phyloP scores from a whole-genome alignment of 2,888 invertebrate genomes.

The Scrobipalpa atriplicella region DNA sequence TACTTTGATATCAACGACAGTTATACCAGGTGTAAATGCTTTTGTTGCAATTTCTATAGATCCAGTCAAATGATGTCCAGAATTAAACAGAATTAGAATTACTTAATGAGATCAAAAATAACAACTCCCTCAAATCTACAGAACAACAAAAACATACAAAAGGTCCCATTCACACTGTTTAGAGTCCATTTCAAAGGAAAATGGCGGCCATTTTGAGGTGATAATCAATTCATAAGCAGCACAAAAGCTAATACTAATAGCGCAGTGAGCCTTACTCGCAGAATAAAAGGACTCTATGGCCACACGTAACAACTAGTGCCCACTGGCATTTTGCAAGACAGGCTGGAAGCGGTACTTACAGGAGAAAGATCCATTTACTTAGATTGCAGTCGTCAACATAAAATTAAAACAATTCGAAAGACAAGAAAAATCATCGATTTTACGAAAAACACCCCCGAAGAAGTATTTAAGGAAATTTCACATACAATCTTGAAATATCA shows the following conservation, averaged over 20 bases:
- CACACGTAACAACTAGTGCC: slow-evolving; percentile 49
- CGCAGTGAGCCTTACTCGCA: slow-evolving; percentile 57
- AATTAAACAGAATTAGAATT: neutral
- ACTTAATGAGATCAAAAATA: neutral
- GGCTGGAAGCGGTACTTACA: too few relatives aligned
- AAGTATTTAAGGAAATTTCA: too few relatives aligned
- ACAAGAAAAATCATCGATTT: too few relatives aligned
- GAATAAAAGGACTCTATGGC: slow-evolving; percentile 52
- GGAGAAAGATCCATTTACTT: too few relatives aligned
- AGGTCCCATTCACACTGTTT: slow-evolving; percentile 7
- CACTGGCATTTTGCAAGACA: slow-evolving; percentile 33
- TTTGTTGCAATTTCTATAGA: neutral
- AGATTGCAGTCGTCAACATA: too few relatives aligned
- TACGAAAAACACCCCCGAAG: too few relatives aligned
- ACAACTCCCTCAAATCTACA: neutral
- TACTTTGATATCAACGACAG: neutral
- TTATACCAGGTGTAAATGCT: neutral
- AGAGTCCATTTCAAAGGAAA: slow-evolving; percentile 19
- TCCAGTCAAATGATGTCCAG: neutral
- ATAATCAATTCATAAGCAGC: slow-evolving; percentile 56
- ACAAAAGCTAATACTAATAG: slow-evolving; percentile 56
- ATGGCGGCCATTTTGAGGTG: slow-evolving; percentile 36
- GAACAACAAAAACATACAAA: slow-evolving; percentile 3
- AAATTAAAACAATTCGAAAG: too few relatives aligned
- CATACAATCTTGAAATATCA: too few relatives aligned